These are phyloP conservation scores for Eupithecia dodoneata DNA, from an alignment of 2,888 invertebrate species.

Conservation along the genomic window DNA sequence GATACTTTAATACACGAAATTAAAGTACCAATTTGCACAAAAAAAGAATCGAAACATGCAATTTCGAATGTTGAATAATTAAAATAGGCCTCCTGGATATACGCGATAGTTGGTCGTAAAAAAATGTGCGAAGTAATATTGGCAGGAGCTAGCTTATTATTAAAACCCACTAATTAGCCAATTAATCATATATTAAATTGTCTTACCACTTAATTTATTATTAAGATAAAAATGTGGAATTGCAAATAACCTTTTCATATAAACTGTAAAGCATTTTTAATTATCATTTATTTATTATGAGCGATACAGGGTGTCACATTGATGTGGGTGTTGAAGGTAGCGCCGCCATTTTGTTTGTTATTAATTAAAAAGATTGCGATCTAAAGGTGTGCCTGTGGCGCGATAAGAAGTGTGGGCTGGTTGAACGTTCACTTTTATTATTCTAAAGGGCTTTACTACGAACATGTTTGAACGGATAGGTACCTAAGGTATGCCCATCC, in stretches of 20 bases:
- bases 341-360: constrained; percentile 57
- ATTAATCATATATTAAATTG: not conserved
- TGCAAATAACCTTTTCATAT: constrained; percentile 15
- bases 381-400: constrained; percentile 60
- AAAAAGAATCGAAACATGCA: too few species aligned
- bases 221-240: not conserved
- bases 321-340: constrained; percentile 46
- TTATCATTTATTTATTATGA: constrained; percentile 40
- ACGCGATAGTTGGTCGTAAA: not conserved
- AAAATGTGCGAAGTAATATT: not conserved
- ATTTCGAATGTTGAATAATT: too few species aligned
- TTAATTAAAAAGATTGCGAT: constrained; percentile 69
- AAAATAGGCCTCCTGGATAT: too few species aligned
- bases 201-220: not conserved
- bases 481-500: not conserved
- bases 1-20: too few species aligned
- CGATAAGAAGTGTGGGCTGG: constrained; percentile 11
- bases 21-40: too few species aligned
- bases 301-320: constrained; percentile 38
- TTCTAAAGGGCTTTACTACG: not conserved
- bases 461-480: not conserved
- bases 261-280: constrained; percentile 17
- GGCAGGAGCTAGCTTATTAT: not conserved
- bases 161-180: not conserved
- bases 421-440: constrained; percentile 5